These are phyloP conservation scores for Agonopterix alstromeriana DNA, from an alignment of 2,888 invertebrate species.

Conservation along the genomic window DNA sequence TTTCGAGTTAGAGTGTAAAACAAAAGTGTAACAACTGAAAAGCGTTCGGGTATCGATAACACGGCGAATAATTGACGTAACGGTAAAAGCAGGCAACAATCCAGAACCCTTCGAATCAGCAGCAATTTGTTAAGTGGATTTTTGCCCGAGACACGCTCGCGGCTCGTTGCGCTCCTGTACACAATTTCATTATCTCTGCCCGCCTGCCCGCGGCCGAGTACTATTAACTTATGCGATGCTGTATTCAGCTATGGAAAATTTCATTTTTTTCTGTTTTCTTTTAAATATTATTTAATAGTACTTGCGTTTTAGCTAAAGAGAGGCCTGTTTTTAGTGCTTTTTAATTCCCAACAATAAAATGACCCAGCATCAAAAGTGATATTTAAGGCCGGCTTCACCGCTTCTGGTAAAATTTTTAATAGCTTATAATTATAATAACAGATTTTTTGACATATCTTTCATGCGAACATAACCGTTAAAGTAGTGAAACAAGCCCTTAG, in stretches of 20 bases:
- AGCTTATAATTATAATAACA: too few relatives aligned
- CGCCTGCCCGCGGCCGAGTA: slow-evolving; percentile 53
- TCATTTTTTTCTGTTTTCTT: slow-evolving; percentile 10
- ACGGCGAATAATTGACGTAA: slow-evolving; percentile 64
- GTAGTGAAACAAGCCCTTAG: too few relatives aligned
- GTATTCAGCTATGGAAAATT: slow-evolving; percentile 51
- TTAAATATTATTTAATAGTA: neutral
- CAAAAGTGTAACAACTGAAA: slow-evolving; percentile 28
- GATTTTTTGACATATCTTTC: too few relatives aligned
- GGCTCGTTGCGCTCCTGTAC: slow-evolving; percentile 75
- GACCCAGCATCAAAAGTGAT: too few relatives aligned
- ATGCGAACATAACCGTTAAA: too few relatives aligned
- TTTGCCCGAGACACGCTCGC: slow-evolving; percentile 75
- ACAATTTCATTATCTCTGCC: slow-evolving; percentile 75
- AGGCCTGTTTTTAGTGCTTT: too few relatives aligned
- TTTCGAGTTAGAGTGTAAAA: slow-evolving; percentile 2
- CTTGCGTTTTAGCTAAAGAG: neutral
- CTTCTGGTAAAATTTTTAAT: too few relatives aligned
- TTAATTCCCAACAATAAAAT: too few relatives aligned
- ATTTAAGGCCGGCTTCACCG: too few relatives aligned
- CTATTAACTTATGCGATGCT: slow-evolving; percentile 69
- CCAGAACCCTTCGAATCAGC: slow-evolving; percentile 76
- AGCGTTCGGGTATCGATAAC: slow-evolving; percentile 61
- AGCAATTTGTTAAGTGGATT: slow-evolving; percentile 79
- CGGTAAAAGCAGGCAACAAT: slow-evolving; percentile 73